Evolutionary conservation across 2,797 vertebrate genomes (phyloP), one percentile per base, ranked within the genome.

Genomic region (Eupleurogrammus muticus): DNA sequence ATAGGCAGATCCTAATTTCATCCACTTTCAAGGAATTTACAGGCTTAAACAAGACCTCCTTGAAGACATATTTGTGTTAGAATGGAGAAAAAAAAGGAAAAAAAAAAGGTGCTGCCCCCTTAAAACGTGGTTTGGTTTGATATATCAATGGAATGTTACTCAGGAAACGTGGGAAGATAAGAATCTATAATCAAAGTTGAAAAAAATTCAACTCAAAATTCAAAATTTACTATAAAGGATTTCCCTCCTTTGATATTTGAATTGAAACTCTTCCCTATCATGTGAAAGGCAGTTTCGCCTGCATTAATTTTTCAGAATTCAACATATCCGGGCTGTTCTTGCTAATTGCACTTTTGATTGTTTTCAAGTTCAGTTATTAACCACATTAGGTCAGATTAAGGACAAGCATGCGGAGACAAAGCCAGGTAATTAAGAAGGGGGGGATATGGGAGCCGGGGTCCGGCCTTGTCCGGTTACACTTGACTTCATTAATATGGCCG

Each of bases 341-440:
- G 79, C 89, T 92, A 93, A 93, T 93, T 91, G 91, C 87, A 80
- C 66, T 84, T 89, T 87, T 84, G 87, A 89, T 89, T 87, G 86
- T 91, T 91, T 87, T 82, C 84, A 79, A 83, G 81, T 90, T 66
- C 75, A 79, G 81, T 86, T 89, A 92, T 92, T 92, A 92, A 91
- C 93, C 91, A 90, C 88, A 91, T 91, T 92, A 93, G 93, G 93
- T 94, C 92, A 91, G 83, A 89, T 89, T 93, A 90, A 92, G 92
- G 92, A 87, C 92, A 90, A 84, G 80, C 86, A 84, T 85, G 89
- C 85, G 56, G 80, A 81, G 84, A 89, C 90, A 78, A 83, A 92
- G 90, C 84, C 83, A 79, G 79, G 85, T 92, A 91, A 93, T 93
- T 92, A 92, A 90, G 88, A 60, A 67, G 73, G 84, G 85, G 69